Base-by-base conservation (phyloP, 2,113 vertebrate genomes). In the Burhinus oedicnemus region DNA sequence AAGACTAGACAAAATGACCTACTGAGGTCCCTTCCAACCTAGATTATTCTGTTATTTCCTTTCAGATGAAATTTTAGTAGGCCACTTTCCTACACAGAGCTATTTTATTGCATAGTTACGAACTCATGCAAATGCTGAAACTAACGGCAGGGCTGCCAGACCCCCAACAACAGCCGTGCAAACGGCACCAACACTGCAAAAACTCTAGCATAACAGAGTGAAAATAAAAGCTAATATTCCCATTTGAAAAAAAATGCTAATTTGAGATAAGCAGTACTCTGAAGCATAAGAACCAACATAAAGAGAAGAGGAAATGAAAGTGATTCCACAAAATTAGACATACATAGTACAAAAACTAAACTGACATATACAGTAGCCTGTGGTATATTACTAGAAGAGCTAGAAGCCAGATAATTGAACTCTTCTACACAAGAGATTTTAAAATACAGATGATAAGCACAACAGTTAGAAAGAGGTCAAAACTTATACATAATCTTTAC, bases 281-380 rank as follows among this genome's bases (percentile, higher is more conserved):
- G 76, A 93, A 71, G 76, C 36, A 32, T 60, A 86, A 93, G 58
- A 47, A 78, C 34, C 23, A 69, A 47, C 12, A 60, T 23, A 71
- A 88, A 87, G 34, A 86, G 32, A 92, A 83, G 13, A 96, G n/a
- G 58, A 96, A 95, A 95, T 82, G 11, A 68, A 97, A 95, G 11
- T 78, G 22, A 95, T 58, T 91, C 79, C 76, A 94, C 26, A 75
- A 87, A 94, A 72, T 76, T 36, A 93, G 38, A 76, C 21, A 47
- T 21, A 87, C 6, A 72, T 49, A 90, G 32, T 25, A 83, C 65
- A 87, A 60, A 91, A 88, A 20, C 7, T 15, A 79, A 91, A 58
- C 2, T 20, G 42, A 72, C 45, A 54, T 23, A 74, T 4, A 78
- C 55, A 83, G 52, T 64, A 80, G 26, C 40, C 49, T 80, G 23